Evolutionary conservation across 2,888 invertebrate genomes (phyloP).

Genomic region (Eupithecia centaureata): DNA sequence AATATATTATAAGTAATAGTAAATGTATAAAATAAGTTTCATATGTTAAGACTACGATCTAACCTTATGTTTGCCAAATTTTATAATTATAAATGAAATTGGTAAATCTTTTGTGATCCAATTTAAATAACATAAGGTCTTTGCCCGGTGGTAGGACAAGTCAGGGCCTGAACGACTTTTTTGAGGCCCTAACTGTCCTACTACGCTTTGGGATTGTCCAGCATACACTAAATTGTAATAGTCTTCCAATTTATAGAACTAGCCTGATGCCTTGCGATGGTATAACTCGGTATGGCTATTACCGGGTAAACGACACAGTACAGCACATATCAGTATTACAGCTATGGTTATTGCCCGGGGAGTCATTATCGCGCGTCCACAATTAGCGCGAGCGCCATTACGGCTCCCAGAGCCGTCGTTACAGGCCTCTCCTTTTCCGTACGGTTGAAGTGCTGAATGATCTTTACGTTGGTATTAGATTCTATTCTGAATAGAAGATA

Average conservation of each 20-base stretch:
- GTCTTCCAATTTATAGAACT: background rate
- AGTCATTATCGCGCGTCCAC: constrained; percentile 13
- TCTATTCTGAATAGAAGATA: background rate
- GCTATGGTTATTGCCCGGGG: constrained; percentile 10
- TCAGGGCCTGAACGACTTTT: too few relatives aligned
- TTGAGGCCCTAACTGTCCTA: too few relatives aligned
- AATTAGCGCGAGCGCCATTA: constrained; percentile 12
- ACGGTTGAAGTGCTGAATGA: background rate
- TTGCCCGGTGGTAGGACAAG: too few relatives aligned
- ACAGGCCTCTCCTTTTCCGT: background rate
- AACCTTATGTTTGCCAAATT: too few relatives aligned
- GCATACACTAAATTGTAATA: too few relatives aligned
- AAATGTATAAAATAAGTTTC: too few relatives aligned
- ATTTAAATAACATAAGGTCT: too few relatives aligned
- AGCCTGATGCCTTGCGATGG: background rate
- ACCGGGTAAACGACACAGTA: constrained; percentile 5
- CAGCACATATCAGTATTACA: constrained; percentile 14
- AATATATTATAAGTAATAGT: too few relatives aligned
- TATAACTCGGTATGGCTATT: background rate
- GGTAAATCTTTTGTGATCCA: too few relatives aligned
- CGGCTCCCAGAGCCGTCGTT: constrained; percentile 6
- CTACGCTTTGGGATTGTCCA: too few relatives aligned
- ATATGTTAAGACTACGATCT: too few relatives aligned
- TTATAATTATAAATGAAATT: too few relatives aligned
- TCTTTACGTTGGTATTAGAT: background rate